Evolutionary conservation across 1,140 invertebrate species (phyloP).

Genomic region (Zaprionus kolodkinae): DNA sequence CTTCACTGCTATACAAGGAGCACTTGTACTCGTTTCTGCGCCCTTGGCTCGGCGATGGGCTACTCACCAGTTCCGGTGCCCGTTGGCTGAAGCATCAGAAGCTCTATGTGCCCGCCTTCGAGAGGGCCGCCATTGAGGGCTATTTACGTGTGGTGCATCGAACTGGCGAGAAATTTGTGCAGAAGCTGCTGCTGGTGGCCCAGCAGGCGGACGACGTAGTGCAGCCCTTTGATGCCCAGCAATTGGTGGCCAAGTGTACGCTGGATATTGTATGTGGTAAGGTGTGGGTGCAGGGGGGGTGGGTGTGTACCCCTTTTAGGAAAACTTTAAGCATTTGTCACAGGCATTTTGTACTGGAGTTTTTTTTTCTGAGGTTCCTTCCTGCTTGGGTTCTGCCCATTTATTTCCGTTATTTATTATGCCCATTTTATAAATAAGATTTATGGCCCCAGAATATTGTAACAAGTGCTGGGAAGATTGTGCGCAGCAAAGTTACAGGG

Average conservation of each 20-base stretch:
- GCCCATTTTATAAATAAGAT: conserved; percentile 74
- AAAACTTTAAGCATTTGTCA: conserved; percentile 76
- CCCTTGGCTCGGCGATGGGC: conserved; percentile 77
- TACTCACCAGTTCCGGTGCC: conserved; percentile 77
- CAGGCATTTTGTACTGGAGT: conserved; percentile 40
- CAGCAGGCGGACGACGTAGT: conserved; percentile 42
- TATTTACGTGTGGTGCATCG: conserved; percentile 73
- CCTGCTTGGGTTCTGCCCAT: conserved; percentile 37
- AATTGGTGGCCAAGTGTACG: conserved; percentile 87
- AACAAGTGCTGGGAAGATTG: conserved; percentile 67
- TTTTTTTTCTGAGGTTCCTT: too few species aligned
- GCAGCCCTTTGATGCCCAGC: conserved; percentile 82
- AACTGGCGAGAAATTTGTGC: conserved; percentile 61
- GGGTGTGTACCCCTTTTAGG: too few species aligned
- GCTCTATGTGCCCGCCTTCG: conserved; percentile 80
- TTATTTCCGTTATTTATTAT: conserved; percentile 76
- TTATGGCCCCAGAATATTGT: conserved; percentile 67
- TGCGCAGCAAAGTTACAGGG: conserved; percentile 51
- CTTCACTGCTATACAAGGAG: conserved; percentile 76
- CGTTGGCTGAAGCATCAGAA: conserved; percentile 83
- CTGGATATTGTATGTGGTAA: conserved; percentile 87
- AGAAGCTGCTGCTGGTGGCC: conserved; percentile 70
- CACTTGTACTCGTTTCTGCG: conserved; percentile 79
- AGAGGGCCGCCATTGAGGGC: conserved; percentile 74
- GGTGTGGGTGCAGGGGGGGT: background rate